Conservation (phyloP, 2,797 vertebrate genomes). For the Myoxocephalus aenaeus region DNA sequence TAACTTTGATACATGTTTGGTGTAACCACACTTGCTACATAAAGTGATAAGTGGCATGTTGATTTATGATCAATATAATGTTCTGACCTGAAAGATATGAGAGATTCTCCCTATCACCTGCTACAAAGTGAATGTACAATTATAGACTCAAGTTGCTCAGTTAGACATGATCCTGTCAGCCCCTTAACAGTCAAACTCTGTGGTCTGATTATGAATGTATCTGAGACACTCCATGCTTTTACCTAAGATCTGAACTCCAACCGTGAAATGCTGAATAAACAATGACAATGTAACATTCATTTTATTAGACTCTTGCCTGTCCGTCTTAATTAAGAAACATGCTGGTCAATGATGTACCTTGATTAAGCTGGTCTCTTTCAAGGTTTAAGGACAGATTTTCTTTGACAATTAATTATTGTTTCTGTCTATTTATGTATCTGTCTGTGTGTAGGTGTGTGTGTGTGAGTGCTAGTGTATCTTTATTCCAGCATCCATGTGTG, state of each 20-base stretch:
- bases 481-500: slow-evolving; percentile 65
- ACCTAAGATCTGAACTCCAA: neutral
- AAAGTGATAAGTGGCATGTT: slow-evolving; percentile 12
- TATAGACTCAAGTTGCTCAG: neutral
- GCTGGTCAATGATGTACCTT: slow-evolving; percentile 37
- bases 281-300: slow-evolving; percentile 13
- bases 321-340: slow-evolving; percentile 7
- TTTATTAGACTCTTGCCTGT: neutral
- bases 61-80: slow-evolving; percentile 6
- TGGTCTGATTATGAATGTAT: slow-evolving; percentile 8
- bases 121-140: slow-evolving; percentile 5
- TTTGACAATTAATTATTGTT: slow-evolving; percentile 63
- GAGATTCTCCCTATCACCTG: slow-evolving; percentile 2
- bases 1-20: neutral
- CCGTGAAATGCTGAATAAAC: slow-evolving; percentile 5
- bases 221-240: neutral
- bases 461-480: slow-evolving; percentile 53
- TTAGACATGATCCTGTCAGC: slow-evolving; percentile 4
- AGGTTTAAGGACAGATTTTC: slow-evolving; percentile 69
- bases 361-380: slow-evolving; percentile 55
- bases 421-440: slow-evolving; percentile 39
- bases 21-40: neutral
- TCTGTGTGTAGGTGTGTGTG: slow-evolving; percentile 22
- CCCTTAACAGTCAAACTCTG: neutral
- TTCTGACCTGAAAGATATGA: slow-evolving; percentile 11